phyloP scores from a whole-genome alignment of 1,140 invertebrate genomes.

The Acyrthosiphon pisum region DNA sequence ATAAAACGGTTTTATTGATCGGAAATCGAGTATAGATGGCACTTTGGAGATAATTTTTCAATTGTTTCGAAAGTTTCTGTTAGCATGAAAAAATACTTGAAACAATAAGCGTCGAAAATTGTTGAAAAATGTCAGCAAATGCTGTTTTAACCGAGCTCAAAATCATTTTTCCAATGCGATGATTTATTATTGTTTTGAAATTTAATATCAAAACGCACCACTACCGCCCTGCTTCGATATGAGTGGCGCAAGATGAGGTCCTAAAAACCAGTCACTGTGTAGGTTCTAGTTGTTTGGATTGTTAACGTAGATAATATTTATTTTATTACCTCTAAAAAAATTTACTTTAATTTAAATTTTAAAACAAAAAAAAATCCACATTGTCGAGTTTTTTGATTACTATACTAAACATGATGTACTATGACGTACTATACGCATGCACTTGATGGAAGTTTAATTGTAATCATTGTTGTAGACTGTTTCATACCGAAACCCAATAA shows the following conservation, averaged over 20 bases:
- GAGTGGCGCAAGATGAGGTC: not conserved
- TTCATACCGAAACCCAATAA: too few species aligned
- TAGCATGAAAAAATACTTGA: not conserved
- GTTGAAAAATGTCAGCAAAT: not conserved
- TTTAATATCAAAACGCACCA: conserved; percentile 7
- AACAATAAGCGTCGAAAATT: conserved; percentile 1
- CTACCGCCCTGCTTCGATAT: not conserved
- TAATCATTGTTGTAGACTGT: not conserved
- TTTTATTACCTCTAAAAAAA: not conserved
- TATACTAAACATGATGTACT: not conserved
- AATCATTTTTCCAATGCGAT: not conserved
- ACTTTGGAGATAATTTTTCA: not conserved
- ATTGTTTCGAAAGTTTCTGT: not conserved
- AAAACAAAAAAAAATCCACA: not conserved
- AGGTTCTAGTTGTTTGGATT: not conserved
- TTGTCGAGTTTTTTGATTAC: not conserved
- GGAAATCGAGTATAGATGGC: not conserved
- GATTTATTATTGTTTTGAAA: not conserved
- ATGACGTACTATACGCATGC: too few species aligned
- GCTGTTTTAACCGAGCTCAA: not conserved
- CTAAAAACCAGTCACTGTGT: not conserved
- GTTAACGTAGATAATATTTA: not conserved
- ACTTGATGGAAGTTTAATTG: not conserved
- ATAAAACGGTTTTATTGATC: not conserved
- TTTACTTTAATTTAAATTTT: not conserved